Evolutionary conservation across 2,797 vertebrate genomes (phyloP).

Genomic region (Acanthis flammea): DNA sequence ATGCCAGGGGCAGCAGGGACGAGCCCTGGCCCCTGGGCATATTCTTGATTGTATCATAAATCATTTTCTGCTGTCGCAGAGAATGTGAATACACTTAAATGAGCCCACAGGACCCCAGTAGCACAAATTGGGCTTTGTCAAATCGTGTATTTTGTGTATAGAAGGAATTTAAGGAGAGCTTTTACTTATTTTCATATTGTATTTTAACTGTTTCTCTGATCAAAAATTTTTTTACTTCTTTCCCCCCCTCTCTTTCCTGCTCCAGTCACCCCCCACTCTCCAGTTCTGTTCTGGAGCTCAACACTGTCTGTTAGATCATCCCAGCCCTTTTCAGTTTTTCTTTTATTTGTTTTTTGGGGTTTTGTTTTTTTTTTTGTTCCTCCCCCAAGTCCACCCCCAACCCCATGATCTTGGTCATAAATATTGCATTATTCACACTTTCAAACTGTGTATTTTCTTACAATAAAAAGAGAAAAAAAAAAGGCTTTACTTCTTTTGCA

Average conservation of each 20-base stretch:
- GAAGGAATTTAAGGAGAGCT: constrained; percentile 98
- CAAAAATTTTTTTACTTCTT: constrained; percentile 83
- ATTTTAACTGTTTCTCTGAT: constrained; percentile 96
- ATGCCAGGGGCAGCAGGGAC: constrained; percentile 76
- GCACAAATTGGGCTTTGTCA: constrained; percentile 95
- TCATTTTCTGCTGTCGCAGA: constrained; percentile 90
- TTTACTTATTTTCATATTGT: constrained; percentile 99
- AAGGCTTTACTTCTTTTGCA: constrained; percentile 94
- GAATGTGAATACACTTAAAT: constrained; percentile 87
- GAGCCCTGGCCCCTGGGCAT: constrained; percentile 75
- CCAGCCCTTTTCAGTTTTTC: constrained; percentile 39
- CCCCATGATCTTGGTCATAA: constrained; percentile 80
- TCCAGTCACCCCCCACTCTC: constrained; percentile 56
- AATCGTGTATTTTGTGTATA: constrained; percentile 97
- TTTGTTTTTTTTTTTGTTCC: neutral
- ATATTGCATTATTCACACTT: constrained; percentile 89
- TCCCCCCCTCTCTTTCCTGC: constrained; percentile 43
- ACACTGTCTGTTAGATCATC: constrained; percentile 78
- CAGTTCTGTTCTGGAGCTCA: constrained; percentile 79
- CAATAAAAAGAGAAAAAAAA: constrained; percentile 85
- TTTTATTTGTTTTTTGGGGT: constrained; percentile 6
- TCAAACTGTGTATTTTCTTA: constrained; percentile 96
- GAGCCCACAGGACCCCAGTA: constrained; percentile 85
- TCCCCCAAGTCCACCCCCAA: constrained; percentile 54
- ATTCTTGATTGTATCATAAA: constrained; percentile 87